Base-by-base conservation (phyloP, 2,113 vertebrate genomes). In the Glareola pratincola region DNA sequence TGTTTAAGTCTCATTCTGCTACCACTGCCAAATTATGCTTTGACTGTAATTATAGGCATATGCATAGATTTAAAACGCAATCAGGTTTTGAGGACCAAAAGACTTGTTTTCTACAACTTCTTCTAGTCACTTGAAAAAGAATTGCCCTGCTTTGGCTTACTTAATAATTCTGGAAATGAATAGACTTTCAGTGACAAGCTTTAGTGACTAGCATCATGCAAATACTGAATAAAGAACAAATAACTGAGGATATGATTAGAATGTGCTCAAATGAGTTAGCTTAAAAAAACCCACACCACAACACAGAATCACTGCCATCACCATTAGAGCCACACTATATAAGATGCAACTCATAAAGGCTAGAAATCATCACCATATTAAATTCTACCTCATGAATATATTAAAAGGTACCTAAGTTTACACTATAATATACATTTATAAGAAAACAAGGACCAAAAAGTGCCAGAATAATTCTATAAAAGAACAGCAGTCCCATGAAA, bases 371-470 rank as follows among this genome's bases (percentile, higher is more conserved):
- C 97, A 94, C 91, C 79, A 91, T 96, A 98, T 98, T 98, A 98
- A 98, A 98, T 98, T 94, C 95, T 90, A 73, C 79, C 96, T 98
- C 97, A 98, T 98, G 98, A 98, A 98, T 98, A 98, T 98, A 95
- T 98, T 68, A 98, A 98, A 95, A 97, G 95, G 85, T 92, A 96
- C 92, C 97, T 96, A 97, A 98, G 97, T 98, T 98, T 98, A 97
- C 97, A 97, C 97, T 88, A 93, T 96, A 98, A 98, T 97, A 97
- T 97, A 98, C 97, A 97, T 97, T 97, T 97, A 97, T 98, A 98
- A 98, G 97, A 95, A 97, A 98, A 94, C 94, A 98, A 96, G 92
- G 94, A 95, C 90, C 92, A 95, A 90, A 88, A 97, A 98, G 95
- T 63, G 95, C 95, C 86, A 62, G 92, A 89, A 97, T 97, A 98